Evolutionary conservation across 2,888 invertebrate genomes (phyloP), one percentile per base, ranked within the genome.

Genomic region (Noctua fimbriata): DNA sequence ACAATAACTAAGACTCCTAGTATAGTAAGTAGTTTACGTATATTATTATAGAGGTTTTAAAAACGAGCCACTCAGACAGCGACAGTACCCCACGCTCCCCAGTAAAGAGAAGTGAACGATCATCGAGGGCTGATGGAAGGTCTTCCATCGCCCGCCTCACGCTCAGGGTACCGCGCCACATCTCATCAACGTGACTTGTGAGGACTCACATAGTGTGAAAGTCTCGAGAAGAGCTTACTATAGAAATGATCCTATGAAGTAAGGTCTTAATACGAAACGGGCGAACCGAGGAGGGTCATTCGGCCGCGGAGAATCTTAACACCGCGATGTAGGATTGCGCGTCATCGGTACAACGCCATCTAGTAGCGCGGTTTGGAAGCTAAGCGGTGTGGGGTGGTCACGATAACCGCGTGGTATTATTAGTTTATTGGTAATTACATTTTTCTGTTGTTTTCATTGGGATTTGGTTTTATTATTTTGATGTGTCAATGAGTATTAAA

Each of bases 221-320:
- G 81, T 81, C 81, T 81, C 81, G 71, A 44, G 81, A 81, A 76
- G 71, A 81, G 81, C 81, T 76, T 81, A 81, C 81, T 75, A 74
- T 81, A 75, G 81, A 71, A 81, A 81, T 80, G 67, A 80, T 80
- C 81, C 81, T 81, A 80, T 80, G 79, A 81, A 81, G 75, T 81
- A 81, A 79, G 79, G 79, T 79, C 79, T 79, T 78, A 16, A 7
- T 5, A 5, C 0, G 6, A 2, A 9, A 10, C 0, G 0, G 36
- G 0, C 1, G 18, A 24, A 47, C 32, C 44, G 60, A 41, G 7
- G 41, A 41, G 36, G 41, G 41, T 41, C 41, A 41, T 41, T 41
- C 41, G 41, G 7, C 41, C 41, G 41, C 41, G 7, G 41, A 41
- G 41, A 41, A 41, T 41, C 41, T 41, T 41, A 41, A 41, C 41